Conservation (phyloP, 35 echinoderm and acorn worm genomes). For the Chiridota heheva region DNA sequence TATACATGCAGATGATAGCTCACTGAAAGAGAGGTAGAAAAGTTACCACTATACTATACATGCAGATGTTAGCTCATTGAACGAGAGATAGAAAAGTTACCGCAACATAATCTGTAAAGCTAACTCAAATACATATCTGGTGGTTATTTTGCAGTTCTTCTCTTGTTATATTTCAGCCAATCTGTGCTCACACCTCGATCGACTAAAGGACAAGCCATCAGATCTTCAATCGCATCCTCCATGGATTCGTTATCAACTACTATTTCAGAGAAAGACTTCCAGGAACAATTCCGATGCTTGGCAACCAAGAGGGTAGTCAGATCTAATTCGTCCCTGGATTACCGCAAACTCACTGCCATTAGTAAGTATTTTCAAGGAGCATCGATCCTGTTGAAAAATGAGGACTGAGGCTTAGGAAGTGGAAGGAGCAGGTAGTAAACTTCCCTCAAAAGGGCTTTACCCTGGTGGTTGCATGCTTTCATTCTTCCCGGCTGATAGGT, state of each 20-base stretch:
- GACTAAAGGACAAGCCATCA: no score
- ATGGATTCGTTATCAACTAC: slow-evolving; percentile 75
- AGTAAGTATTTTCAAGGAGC: slow-evolving; percentile 32
- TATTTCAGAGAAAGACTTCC: slow-evolving; percentile 77
- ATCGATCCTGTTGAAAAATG: background rate
- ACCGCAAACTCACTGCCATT: slow-evolving; percentile 70
- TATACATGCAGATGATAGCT: no score
- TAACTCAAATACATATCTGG: no score
- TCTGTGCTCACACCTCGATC: no score
- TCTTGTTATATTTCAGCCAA: no score
- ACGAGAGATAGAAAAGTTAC: no score
- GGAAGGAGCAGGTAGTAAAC: background rate
- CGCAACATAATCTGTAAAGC: no score
- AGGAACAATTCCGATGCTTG: slow-evolving; percentile 45
- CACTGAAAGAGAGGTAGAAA: no score
- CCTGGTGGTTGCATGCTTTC: background rate
- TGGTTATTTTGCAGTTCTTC: no score
- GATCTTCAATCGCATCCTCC: background rate
- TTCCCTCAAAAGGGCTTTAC: no score
- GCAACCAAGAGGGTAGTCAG: slow-evolving; percentile 55
- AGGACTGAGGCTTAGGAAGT: background rate
- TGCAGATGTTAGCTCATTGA: no score
- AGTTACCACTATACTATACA: no score
- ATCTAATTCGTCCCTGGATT: slow-evolving; percentile 61
- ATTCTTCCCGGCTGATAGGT: background rate